Base-by-base conservation (phyloP, 1,140 invertebrate species). In the Drusus annulatus region DNA sequence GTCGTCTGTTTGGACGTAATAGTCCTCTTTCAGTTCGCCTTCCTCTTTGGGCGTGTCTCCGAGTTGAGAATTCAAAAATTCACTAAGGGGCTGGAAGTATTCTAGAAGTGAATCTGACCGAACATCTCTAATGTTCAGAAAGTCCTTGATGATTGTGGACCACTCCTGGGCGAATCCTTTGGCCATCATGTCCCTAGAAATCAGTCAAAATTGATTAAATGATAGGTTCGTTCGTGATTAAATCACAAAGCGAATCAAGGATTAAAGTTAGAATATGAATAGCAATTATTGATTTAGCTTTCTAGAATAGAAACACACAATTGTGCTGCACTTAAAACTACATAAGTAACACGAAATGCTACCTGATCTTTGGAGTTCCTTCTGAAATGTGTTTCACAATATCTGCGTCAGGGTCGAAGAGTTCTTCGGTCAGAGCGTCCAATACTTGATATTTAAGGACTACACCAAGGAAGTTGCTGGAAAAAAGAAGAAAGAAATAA, bases 401-500 rank as follows among this genome's bases (percentile, higher is more conserved):
- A 85, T 85, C 86, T 78, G 51, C 86, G 78, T 84, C 87, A 84
- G 16, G 83, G 19, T 79, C 87, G 36, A 74, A 63, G 25, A 69
- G 25, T 6, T 86, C 84, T 10, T 85, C 83, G 80, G 85, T 84
- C 10, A 87, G 58, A 23, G 87, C 85, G 60, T 89, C 84, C 25
- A 89, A 87, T 0, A 91, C 78, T 85, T 90, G 90, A 78, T 91
- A 91, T 60, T 86, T 87, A 8, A 90, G 79, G 21, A 90, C 80
- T 8, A 83, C 87, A 1, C 90, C 90, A 25, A 89, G 76, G 78
- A 90, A 86, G 86, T 91, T 90, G 5, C 89, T 90, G 78, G 16
- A 85, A 86, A 51, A 23, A 63, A 78, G 76, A 16, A 19, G 65
- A 5, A 63, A 16, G 28, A 63, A 45, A 45, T 8, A 13, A 1